These are phyloP conservation scores for Hippasteria phrygiana DNA, from an alignment of 53 echinoderm and acorn worm genomes.

Conservation along the genomic window DNA sequence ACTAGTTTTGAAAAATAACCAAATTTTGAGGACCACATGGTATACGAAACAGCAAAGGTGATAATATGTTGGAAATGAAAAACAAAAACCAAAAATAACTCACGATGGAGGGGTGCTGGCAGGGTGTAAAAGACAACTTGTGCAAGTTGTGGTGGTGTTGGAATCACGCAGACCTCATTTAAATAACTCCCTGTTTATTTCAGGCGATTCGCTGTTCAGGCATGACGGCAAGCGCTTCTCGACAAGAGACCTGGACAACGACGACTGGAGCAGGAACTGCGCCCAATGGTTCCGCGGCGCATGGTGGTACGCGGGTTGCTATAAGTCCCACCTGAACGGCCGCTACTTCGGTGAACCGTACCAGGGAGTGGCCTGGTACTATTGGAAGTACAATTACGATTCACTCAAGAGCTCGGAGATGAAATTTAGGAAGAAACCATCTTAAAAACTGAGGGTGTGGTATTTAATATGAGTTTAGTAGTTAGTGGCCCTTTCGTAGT, in stretches of 20 bases:
- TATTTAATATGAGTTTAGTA: too few species aligned
- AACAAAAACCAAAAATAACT: too few species aligned
- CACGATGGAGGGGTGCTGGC: too few species aligned
- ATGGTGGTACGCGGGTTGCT: constrained; percentile 81
- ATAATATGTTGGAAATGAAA: too few species aligned
- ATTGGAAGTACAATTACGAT: constrained; percentile 72
- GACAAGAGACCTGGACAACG: constrained; percentile 80
- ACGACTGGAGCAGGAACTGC: constrained; percentile 69
- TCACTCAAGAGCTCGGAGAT: constrained; percentile 76
- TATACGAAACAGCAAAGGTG: too few species aligned
- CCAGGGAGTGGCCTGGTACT: constrained; percentile 73
- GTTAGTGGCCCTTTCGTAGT: too few species aligned
- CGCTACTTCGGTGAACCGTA: constrained; percentile 53
- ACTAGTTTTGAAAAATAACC: too few species aligned
- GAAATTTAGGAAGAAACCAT: constrained; percentile 66
- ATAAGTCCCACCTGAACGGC: constrained; percentile 76
- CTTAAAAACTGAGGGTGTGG: too few species aligned
- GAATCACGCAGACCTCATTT: background rate
- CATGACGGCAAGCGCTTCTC: constrained; percentile 67
- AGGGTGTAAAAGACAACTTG: too few species aligned
- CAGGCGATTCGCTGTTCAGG: constrained; percentile 76
- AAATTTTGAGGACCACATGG: too few species aligned
- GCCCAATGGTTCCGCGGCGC: constrained; percentile 74
- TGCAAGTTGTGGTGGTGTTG: background rate
- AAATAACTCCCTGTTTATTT: background rate